Percentiles rank a stretch among this genome's conserved stretches.
phyloP scores from a whole-genome alignment of 1,140 invertebrate species.

The Drosophila santomea region DNA sequence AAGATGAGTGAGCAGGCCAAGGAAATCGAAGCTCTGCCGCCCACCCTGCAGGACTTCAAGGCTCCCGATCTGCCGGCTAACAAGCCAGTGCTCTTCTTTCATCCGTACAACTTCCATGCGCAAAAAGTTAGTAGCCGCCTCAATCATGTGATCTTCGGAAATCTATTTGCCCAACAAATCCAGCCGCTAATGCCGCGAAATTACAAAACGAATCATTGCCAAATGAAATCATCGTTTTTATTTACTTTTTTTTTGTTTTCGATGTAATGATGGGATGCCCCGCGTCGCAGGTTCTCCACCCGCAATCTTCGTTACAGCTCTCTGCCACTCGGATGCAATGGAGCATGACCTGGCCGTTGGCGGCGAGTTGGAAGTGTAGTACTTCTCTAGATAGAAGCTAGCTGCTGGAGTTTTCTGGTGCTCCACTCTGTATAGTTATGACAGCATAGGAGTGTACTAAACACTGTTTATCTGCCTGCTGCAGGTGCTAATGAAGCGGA shows the following conservation, averaged over 20 bases:
- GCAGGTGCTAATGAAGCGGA: constrained; percentile 59
- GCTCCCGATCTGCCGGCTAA: constrained; percentile 69
- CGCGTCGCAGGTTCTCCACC: constrained; percentile 3
- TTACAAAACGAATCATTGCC: constrained; percentile 45
- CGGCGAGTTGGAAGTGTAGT: background rate
- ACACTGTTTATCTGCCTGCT: constrained; percentile 36
- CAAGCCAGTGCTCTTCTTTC: constrained; percentile 88
- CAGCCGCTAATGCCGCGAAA: constrained; percentile 39
- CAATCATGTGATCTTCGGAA: constrained; percentile 66
- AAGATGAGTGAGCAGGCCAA: constrained; percentile 33
- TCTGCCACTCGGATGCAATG: constrained; percentile 24
- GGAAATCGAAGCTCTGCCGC: constrained; percentile 36
- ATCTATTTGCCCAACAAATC: constrained; percentile 19
- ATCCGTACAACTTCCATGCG: constrained; percentile 90
- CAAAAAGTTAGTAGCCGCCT: constrained; percentile 88
- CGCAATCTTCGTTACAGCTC: background rate
- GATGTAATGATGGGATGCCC: constrained; percentile 31
- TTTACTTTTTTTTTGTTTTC: constrained; percentile 8
- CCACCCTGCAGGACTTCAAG: constrained; percentile 59
- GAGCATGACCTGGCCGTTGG: constrained; percentile 39
- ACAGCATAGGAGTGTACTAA: constrained; percentile 41
- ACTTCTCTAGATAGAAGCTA: constrained; percentile 20
- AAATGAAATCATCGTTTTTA: background rate
- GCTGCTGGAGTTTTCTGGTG: background rate
- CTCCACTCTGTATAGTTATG: constrained; percentile 3